These are phyloP conservation scores for Myotis daubentonii DNA, from an alignment of 2,797 vertebrate species.

Conservation along the genomic window DNA sequence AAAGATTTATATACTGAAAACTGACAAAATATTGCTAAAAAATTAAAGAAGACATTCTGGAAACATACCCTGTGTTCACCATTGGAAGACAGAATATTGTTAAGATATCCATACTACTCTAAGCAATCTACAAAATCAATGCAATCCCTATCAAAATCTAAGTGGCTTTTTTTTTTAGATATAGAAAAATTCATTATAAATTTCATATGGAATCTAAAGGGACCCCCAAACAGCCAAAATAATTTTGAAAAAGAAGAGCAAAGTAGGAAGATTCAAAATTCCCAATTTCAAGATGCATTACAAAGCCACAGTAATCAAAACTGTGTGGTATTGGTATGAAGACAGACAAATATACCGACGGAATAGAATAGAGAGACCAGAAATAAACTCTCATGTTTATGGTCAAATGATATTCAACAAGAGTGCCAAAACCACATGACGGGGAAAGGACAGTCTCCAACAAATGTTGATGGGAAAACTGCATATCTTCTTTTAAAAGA, in stretches of 20 bases:
- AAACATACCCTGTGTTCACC: neutral
- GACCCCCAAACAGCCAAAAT: neutral
- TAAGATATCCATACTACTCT: neutral
- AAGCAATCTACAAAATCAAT: neutral
- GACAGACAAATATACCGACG: neutral
- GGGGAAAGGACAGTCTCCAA: neutral
- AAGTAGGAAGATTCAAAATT: neutral
- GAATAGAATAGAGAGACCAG: neutral
- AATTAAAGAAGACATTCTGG: neutral
- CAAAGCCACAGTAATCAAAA: constrained; percentile 17
- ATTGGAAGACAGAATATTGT: neutral
- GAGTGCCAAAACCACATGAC: neutral
- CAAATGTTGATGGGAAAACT: constrained; percentile 3
- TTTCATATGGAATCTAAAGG: neutral
- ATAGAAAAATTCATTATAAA: constrained; percentile 48
- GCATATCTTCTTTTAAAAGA: neutral
- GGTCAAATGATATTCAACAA: constrained; percentile 23
- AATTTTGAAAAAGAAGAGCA: constrained; percentile 47
- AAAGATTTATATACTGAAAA: neutral
- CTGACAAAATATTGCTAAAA: neutral
- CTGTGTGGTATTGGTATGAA: neutral
- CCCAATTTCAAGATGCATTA: constrained; percentile 41
- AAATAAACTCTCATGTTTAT: neutral
- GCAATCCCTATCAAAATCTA: neutral
- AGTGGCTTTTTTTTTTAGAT: neutral